A percentile compares a stretch with the other conserved stretches of the same genome.
phyloP scores from a whole-genome alignment of 2,113 vertebrate genomes.

The Henicopernis longicauda region DNA sequence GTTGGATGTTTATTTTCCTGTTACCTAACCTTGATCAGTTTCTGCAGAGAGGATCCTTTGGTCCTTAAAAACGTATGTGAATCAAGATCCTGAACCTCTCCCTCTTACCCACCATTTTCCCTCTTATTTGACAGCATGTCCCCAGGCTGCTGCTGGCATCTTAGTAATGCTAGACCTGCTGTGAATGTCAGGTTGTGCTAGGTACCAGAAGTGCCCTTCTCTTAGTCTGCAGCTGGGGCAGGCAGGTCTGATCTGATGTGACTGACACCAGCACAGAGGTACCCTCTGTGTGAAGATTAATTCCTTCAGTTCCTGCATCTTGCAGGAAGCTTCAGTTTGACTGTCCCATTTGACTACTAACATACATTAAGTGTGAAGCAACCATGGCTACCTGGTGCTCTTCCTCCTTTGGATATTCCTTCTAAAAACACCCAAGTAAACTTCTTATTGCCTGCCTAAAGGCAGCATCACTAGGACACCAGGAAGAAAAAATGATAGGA shows the following conservation, averaged over 20 bases:
- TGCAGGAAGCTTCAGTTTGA: background rate
- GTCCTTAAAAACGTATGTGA: background rate
- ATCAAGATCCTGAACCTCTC: background rate
- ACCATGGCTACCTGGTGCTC: background rate
- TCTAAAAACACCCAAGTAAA: background rate
- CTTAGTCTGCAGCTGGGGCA: background rate
- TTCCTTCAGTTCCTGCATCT: background rate
- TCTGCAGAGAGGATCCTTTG: background rate
- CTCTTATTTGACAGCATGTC: background rate
- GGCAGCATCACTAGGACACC: background rate
- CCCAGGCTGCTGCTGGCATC: background rate
- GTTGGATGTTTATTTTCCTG: background rate
- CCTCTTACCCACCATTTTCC: background rate
- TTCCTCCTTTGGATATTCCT: background rate
- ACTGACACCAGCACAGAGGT: background rate
- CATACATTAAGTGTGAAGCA: background rate
- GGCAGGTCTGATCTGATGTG: constrained; percentile 2
- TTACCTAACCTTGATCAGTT: background rate
- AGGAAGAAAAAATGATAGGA: background rate
- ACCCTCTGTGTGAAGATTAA: constrained; percentile 7
- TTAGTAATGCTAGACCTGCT: background rate
- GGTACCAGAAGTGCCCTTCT: background rate
- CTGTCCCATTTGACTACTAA: background rate
- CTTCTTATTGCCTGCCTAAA: background rate
- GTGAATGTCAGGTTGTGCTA: background rate